Conservation (phyloP, 2,113 vertebrate genomes). For the Labeo rohita region DNA sequence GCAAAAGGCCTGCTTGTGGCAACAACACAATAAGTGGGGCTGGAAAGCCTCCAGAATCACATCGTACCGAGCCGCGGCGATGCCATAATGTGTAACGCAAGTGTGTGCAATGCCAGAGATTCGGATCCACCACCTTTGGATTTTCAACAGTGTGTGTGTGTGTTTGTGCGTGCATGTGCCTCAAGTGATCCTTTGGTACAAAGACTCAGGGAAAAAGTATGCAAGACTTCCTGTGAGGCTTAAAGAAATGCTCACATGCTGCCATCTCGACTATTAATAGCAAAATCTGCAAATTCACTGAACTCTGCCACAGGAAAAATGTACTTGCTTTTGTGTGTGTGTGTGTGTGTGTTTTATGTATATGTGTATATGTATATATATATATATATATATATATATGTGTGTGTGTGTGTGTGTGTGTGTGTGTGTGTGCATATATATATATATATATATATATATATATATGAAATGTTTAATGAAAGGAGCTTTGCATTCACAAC, state of each 20-base stretch:
- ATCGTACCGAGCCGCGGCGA: neutral
- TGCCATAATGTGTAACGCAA: conserved; percentile 26
- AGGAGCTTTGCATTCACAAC: too few relatives aligned
- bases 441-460: too few relatives aligned
- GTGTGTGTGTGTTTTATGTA: neutral
- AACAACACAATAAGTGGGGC: conserved; percentile 33
- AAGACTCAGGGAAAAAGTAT: conserved; percentile 45
- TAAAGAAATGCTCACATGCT: conserved; percentile 20
- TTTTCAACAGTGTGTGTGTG: conserved; percentile 24
- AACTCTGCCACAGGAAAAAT: conserved; percentile 35
- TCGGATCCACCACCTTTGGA: neutral
- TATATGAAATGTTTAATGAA: neutral
- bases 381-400: too few relatives aligned
- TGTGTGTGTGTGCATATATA: too few relatives aligned
- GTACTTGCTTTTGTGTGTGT: neutral
- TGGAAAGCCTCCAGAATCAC: conserved; percentile 48
- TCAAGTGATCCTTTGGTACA: conserved; percentile 56
- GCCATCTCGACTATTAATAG: conserved; percentile 47
- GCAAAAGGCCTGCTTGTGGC: conserved; percentile 44
- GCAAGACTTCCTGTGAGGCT: conserved; percentile 30
- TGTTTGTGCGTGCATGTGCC: conserved; percentile 32
- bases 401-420: neutral
- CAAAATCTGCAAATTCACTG: conserved; percentile 25
- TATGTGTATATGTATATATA: neutral
- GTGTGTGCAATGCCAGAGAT: conserved; percentile 40